Evolutionary conservation across 2,113 vertebrate genomes (phyloP), one percentile per base, ranked within the genome.

Genomic region (Lipophrys pholis): DNA sequence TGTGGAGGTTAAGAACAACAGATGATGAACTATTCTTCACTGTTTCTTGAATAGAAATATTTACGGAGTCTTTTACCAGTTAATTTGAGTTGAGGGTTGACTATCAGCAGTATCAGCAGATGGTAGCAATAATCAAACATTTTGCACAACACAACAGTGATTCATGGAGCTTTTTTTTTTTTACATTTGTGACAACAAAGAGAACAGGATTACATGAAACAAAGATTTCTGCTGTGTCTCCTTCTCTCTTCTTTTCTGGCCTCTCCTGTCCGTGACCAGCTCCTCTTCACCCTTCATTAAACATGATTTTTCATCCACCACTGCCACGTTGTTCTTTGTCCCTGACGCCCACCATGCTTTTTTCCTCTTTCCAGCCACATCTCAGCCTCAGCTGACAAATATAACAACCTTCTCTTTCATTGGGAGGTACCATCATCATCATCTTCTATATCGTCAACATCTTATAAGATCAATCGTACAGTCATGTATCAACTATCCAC

Each of bases 221-320:
- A 6, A 69, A 11, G 46, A 61, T 78, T 65, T 68, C 43, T 76
- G 67, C 56, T 16, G 52, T 55, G 59, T 59, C 53, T 67, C 35
- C 40, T 67, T 51, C 41, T n/a, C 61, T 68, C 61, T 51, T 73
- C 41, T 51, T 42, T 21, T 58, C 63, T 57, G 48, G 53, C 42
- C 56, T 72, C 51, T 69, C 11, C 49, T 5, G 51, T 65, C 39
- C 48, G 57, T 52, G 63, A 76, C 58, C 68, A 11, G 73, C 76
- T 83, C 57, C 60, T 85, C 69, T 73, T 82, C 73, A 85, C 69
- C 78, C 80, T 82, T 81, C 78, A 88, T 82, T 89, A 69, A 82
- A 76, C 75, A 83, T 38, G 48, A 42, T 45, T 68, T 73, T 72
- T 74, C 78, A 82, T 73, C 73, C 62, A 77, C 53, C 80, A 64